Percentiles rank a stretch among this genome's conserved stretches.
Conservation (phyloP, 35 echinoderm and acorn worm genomes). For the Lytechinus variegatus region DNA sequence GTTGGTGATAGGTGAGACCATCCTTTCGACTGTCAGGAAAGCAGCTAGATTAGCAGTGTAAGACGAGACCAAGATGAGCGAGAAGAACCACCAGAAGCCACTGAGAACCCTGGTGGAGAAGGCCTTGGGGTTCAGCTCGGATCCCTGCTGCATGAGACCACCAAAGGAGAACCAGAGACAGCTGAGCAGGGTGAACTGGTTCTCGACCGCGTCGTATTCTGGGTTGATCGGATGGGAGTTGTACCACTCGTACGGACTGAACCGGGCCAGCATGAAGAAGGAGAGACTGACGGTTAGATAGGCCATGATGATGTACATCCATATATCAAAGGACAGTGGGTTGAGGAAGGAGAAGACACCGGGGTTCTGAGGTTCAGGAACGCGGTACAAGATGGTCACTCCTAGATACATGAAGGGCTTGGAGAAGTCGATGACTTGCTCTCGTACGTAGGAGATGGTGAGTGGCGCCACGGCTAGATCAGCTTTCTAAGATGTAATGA, state of each 20-base stretch:
- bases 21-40: conserved; percentile 95
- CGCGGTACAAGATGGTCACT: conserved; percentile 84
- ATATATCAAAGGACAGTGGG: conserved; percentile 85
- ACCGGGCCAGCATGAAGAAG: conserved; percentile 82
- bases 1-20: conserved; percentile 92
- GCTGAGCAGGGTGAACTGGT: conserved; percentile 93
- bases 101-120: conserved; percentile 94
- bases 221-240: conserved; percentile 94
- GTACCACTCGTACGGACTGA: conserved; percentile 98
- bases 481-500: conserved; percentile 60
- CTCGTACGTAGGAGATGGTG: conserved; percentile 84
- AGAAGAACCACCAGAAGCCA: conserved; percentile 99
- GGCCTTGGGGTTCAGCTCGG: conserved; percentile 92
- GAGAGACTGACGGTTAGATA: conserved; percentile 75
- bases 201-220: conserved; percentile 86
- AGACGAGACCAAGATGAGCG: conserved; percentile 92
- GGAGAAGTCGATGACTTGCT: conserved; percentile 90
- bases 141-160: conserved; percentile 97
- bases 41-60: conserved; percentile 98
- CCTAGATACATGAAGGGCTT: conserved; percentile 96
- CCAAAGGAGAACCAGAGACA: conserved; percentile 99
- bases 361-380: conserved; percentile 84
- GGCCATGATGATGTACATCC: conserved; percentile 95
- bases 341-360: conserved; percentile 93
- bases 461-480: conserved; percentile 92